A percentile compares a stretch with the other conserved stretches of the same genome.
These are phyloP conservation scores for Homarus americanus DNA, from an alignment of 1,140 invertebrate genomes.

Conservation along the genomic window DNA sequence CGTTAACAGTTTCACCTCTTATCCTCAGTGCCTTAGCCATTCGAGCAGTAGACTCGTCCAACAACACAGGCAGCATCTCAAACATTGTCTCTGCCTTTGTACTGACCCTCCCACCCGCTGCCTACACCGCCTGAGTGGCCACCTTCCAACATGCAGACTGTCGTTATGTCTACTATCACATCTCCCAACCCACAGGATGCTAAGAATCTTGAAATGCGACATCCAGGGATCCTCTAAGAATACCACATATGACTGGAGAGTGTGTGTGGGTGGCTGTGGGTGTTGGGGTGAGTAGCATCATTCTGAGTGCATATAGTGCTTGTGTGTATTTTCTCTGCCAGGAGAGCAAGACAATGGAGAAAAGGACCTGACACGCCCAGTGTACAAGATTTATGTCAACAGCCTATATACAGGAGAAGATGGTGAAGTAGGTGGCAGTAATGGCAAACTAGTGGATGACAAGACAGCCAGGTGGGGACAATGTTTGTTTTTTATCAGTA, in stretches of 20 bases:
- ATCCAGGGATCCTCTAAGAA: not conserved
- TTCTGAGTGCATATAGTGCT: constrained; percentile 42
- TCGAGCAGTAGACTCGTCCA: constrained; percentile 78
- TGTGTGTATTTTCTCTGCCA: constrained; percentile 67
- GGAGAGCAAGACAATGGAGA: constrained; percentile 35
- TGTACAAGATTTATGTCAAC: constrained; percentile 75
- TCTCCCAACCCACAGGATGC: constrained; percentile 9
- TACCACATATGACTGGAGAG: constrained; percentile 59
- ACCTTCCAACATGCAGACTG: constrained; percentile 45
- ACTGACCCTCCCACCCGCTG: constrained; percentile 74
- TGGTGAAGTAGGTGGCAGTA: constrained; percentile 75
- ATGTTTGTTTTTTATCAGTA: too few relatives aligned
- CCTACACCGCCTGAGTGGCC: constrained; percentile 9
- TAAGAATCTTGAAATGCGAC: constrained; percentile 20
- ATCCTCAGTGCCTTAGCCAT: constrained; percentile 79
- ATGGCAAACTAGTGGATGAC: constrained; percentile 66
- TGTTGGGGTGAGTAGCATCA: constrained; percentile 57
- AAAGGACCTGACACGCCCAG: constrained; percentile 68
- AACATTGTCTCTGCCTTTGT: constrained; percentile 81
- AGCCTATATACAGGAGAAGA: constrained; percentile 75
- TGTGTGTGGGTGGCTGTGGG: constrained; percentile 69
- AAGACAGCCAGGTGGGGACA: constrained; percentile 73
- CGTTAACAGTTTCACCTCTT: too few relatives aligned
- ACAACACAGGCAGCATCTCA: constrained; percentile 80
- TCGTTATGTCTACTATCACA: constrained; percentile 61